phyloP scores from a whole-genome alignment of 2,113 vertebrate species.

The Lamprologus tigripictilis region DNA sequence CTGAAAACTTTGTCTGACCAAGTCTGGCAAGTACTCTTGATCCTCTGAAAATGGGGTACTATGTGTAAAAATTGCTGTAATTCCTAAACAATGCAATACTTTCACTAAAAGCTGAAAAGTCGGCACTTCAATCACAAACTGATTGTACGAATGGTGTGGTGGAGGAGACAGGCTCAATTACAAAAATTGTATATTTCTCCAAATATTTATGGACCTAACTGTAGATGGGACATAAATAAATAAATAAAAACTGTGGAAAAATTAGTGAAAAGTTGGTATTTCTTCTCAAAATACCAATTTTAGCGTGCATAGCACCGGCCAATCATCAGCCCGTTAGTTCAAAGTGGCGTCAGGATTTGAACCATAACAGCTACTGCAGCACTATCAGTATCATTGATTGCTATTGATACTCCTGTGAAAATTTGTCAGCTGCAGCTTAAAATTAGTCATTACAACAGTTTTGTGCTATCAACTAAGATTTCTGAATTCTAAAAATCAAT shows the following conservation, averaged over 20 bases:
- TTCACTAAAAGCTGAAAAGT: background rate
- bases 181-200: background rate
- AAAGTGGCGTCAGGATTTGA: background rate
- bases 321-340: background rate
- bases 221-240: background rate
- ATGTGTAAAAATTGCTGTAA: background rate
- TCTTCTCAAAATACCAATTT: background rate
- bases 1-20: background rate
- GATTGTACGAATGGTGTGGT: background rate
- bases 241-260: background rate
- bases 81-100: background rate
- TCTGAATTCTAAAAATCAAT: constrained; percentile 11
- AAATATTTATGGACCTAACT: background rate
- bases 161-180: background rate
- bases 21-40: background rate
- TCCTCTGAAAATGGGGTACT: background rate
- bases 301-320: background rate
- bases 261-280: background rate
- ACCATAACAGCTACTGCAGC: background rate
- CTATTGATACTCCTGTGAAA: background rate
- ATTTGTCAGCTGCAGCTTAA: background rate
- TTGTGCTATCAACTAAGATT: background rate
- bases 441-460: background rate
- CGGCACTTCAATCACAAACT: background rate
- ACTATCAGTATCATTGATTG: background rate